A percentile compares a stretch with the other conserved stretches of the same genome.
phyloP scores from a whole-genome alignment of 2,797 vertebrate species.

The Cuniculus paca region DNA sequence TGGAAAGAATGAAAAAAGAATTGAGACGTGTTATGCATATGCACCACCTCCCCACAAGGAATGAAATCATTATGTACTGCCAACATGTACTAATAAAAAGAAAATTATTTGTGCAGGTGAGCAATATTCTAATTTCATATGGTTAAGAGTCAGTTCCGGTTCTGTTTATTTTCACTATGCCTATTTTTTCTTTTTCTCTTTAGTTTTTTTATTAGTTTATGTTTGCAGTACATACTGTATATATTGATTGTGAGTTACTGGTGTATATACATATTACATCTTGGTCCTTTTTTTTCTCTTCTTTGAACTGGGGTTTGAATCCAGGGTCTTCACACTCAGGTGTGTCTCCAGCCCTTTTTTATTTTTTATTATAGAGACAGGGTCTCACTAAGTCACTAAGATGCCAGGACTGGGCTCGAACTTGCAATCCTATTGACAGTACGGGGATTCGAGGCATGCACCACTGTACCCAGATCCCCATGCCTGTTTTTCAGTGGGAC shows the following conservation, averaged over 20 bases:
- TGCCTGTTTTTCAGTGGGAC: neutral
- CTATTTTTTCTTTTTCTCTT: neutral
- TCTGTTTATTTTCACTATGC: neutral
- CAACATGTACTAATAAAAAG: neutral
- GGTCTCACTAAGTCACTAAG: neutral
- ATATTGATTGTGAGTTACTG: neutral
- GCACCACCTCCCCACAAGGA: neutral
- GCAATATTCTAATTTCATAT: neutral
- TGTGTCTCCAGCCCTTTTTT: neutral
- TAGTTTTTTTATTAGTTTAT: neutral
- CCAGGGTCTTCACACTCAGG: neutral
- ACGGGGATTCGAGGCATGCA: neutral
- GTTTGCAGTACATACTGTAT: neutral
- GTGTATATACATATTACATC: neutral
- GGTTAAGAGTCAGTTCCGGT: no score
- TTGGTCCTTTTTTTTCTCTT: neutral
- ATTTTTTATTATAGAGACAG: neutral
- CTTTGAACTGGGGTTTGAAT: neutral
- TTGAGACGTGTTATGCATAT: neutral
- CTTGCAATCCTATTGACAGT: neutral
- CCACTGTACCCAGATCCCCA: neutral
- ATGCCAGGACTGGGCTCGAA: neutral
- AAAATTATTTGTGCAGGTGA: neutral
- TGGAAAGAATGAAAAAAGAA: neutral
- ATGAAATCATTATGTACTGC: neutral